phyloP scores from a whole-genome alignment of 2,888 invertebrate genomes.

The Pyrrhosoma nymphula region DNA sequence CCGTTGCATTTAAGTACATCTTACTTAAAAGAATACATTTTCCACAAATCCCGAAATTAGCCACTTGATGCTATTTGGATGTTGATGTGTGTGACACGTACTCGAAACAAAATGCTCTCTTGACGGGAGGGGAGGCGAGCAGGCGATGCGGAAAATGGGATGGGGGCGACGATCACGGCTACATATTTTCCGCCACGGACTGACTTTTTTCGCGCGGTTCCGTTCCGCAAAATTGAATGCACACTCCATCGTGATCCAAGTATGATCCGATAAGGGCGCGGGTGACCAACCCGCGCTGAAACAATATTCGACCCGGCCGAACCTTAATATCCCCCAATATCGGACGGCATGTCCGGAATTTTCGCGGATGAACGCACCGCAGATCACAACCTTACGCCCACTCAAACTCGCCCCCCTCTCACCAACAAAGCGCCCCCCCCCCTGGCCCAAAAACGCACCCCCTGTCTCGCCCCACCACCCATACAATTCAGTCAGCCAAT shows the following conservation, averaged over 20 bases:
- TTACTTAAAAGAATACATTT: too few species aligned
- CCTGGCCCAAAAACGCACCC: background rate
- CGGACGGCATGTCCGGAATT: slow-evolving; percentile 5
- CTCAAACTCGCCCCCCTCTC: background rate
- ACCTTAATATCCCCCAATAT: slow-evolving; percentile 21
- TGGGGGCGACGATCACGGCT: background rate
- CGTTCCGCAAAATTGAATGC: slow-evolving; percentile 18
- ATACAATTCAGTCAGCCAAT: background rate
- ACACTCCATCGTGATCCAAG: background rate
- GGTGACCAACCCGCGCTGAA: background rate
- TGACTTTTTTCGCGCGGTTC: background rate
- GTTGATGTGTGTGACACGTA: too few species aligned
- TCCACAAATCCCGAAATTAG: too few species aligned
- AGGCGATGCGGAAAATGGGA: background rate
- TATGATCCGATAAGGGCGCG: background rate
- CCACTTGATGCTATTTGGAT: too few species aligned
- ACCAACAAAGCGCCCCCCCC: background rate
- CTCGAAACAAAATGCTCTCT: background rate
- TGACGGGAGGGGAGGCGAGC: background rate
- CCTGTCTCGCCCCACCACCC: background rate
- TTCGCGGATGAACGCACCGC: background rate
- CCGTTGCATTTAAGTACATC: too few species aligned
- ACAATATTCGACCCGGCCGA: slow-evolving; percentile 17
- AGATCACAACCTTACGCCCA: background rate
- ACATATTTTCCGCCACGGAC: background rate